Evolutionary conservation across 2,888 invertebrate genomes (phyloP).

Genomic region (Cantharis rufa): DNA sequence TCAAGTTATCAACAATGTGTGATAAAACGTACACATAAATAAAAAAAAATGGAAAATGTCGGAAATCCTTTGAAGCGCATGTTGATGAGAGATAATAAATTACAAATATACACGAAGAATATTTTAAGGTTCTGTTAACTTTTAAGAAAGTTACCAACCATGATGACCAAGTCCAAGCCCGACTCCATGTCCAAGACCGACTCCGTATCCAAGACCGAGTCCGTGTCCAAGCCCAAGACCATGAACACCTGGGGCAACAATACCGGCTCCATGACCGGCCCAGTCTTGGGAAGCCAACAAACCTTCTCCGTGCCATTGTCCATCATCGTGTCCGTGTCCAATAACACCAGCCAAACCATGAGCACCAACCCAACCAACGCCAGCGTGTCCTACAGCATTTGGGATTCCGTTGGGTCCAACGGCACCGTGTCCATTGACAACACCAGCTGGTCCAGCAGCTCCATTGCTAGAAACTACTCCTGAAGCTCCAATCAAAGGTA

Average conservation of each 20-base stretch:
- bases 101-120: background rate
- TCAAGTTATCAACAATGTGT: background rate
- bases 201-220: constrained; percentile 18
- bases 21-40: constrained; percentile 17
- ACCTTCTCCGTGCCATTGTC: constrained; percentile 32
- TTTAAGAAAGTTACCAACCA: constrained; percentile 31
- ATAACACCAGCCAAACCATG: constrained; percentile 6
- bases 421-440: constrained; percentile 33
- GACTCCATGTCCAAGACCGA: constrained; percentile 8
- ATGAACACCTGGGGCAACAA: constrained; percentile 20
- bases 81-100: background rate
- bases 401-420: constrained; percentile 21
- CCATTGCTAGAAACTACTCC: constrained; percentile 34
- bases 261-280: constrained; percentile 20
- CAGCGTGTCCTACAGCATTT: constrained; percentile 14
- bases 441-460: constrained; percentile 31
- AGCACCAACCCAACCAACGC: constrained; percentile 2
- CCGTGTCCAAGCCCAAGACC: constrained; percentile 9
- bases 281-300: constrained; percentile 22
- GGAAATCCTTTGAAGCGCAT: constrained; percentile 10
- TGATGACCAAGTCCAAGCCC: constrained; percentile 31
- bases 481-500: constrained; percentile 25
- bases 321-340: constrained; percentile 20
- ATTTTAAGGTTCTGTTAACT: background rate
- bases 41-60: constrained; percentile 5